Evolutionary conservation across 2,113 vertebrate genomes (phyloP).

Genomic region (Ramphastos sulfuratus): DNA sequence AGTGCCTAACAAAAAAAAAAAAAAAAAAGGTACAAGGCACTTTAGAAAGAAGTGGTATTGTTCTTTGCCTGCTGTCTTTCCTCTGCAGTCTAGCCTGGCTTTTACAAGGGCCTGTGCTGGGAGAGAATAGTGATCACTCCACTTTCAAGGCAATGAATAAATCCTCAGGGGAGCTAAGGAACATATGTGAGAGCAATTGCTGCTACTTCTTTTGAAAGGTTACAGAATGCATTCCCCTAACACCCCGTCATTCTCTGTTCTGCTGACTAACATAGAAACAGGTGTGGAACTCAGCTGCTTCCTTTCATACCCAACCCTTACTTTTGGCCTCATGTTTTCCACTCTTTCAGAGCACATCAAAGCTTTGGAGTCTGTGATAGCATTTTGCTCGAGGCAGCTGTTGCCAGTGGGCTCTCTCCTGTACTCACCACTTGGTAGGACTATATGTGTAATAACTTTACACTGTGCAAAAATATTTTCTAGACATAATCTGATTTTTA

Average conservation of each 20-base stretch:
- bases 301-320: background rate
- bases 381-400: background rate
- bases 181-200: slow-evolving; percentile 29
- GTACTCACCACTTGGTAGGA: background rate
- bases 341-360: background rate
- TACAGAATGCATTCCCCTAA: slow-evolving; percentile 4
- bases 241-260: slow-evolving; percentile 1
- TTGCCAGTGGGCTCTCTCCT: background rate
- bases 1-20: background rate
- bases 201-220: slow-evolving; percentile 45
- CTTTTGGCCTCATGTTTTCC: background rate
- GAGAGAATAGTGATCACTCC: background rate
- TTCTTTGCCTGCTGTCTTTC: background rate
- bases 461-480: background rate
- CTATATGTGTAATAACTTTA: background rate
- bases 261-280: slow-evolving; percentile 9
- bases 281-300: background rate
- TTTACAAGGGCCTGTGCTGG: background rate
- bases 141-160: background rate
- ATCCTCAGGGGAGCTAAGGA: background rate
- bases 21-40: background rate
- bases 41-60: background rate
- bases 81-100: background rate
- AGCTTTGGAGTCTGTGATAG: background rate
- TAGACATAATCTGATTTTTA: background rate